phyloP scores from a whole-genome alignment of 2,797 vertebrate species.

The Microtus obscurus region DNA sequence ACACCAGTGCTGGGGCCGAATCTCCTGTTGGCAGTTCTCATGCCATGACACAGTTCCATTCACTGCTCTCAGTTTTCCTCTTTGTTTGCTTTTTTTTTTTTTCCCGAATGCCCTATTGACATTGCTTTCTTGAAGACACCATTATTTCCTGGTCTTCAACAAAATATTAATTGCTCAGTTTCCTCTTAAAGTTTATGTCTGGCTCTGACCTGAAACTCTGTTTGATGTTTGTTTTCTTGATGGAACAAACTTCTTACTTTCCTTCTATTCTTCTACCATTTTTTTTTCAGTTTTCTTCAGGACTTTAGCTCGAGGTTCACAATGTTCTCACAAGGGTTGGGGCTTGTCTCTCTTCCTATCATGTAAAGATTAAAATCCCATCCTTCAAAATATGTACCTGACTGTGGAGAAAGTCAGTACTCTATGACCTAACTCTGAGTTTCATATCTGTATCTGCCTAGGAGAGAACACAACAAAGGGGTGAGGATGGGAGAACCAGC shows the following conservation, averaged over 20 bases:
- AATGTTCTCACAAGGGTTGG: not conserved
- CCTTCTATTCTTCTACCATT: not conserved
- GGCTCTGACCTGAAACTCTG: not conserved
- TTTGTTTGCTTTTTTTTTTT: not conserved
- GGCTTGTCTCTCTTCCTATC: not conserved
- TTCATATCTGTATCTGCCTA: not conserved
- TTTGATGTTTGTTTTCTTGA: constrained; percentile 7
- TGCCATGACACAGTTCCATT: not conserved
- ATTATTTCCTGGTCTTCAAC: not conserved
- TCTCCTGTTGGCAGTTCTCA: not conserved
- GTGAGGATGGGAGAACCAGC: accelerated
- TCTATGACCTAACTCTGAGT: not conserved
- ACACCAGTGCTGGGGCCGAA: not conserved
- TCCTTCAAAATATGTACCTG: not conserved
- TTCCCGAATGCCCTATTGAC: not conserved
- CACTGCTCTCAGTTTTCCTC: not conserved
- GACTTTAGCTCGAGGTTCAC: not conserved
- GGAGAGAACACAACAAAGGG: not conserved
- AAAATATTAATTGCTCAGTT: not conserved
- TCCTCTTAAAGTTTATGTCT: not conserved
- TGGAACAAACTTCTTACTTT: not conserved
- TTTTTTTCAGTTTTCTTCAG: constrained; percentile 19
- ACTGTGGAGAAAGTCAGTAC: not conserved
- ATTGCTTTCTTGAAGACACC: not conserved
- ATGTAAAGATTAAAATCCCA: not conserved